phyloP scores from a whole-genome alignment of 1,140 invertebrate genomes.

The Coptotermes formosanus region DNA sequence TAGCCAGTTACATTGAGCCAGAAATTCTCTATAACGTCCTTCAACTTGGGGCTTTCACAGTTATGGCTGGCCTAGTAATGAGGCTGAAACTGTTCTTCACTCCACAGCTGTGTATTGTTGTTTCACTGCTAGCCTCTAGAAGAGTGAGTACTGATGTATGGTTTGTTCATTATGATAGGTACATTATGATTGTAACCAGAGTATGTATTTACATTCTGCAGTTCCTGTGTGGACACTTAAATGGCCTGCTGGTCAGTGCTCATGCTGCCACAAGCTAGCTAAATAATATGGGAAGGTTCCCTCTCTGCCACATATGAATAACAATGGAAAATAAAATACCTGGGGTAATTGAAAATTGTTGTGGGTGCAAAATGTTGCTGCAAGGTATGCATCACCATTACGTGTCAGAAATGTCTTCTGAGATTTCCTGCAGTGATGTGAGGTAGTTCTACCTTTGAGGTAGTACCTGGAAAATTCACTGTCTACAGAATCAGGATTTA shows the following conservation, averaged over 20 bases:
- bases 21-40: slow-evolving; percentile 66
- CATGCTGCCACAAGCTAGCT: neutral
- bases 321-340: too few species aligned
- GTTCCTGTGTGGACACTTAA: neutral
- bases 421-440: too few species aligned
- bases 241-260: neutral
- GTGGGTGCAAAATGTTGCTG: too few species aligned
- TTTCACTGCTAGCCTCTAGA: slow-evolving; percentile 58
- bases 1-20: neutral
- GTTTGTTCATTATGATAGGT: neutral
- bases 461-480: too few species aligned
- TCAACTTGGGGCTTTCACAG: slow-evolving; percentile 64
- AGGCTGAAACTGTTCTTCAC: slow-evolving; percentile 80
- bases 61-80: slow-evolving; percentile 80
- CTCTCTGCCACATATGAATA: too few species aligned
- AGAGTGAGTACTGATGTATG: slow-evolving; percentile 45
- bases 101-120: slow-evolving; percentile 74
- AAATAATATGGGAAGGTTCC: too few species aligned
- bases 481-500: too few species aligned
- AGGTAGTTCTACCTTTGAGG: too few species aligned
- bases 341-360: too few species aligned
- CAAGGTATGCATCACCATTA: too few species aligned
- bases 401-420: too few species aligned
- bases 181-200: neutral
- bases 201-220: neutral